Evolutionary conservation across 2,888 invertebrate genomes (phyloP).

Genomic region (Sinohyriopsis cumingii): DNA sequence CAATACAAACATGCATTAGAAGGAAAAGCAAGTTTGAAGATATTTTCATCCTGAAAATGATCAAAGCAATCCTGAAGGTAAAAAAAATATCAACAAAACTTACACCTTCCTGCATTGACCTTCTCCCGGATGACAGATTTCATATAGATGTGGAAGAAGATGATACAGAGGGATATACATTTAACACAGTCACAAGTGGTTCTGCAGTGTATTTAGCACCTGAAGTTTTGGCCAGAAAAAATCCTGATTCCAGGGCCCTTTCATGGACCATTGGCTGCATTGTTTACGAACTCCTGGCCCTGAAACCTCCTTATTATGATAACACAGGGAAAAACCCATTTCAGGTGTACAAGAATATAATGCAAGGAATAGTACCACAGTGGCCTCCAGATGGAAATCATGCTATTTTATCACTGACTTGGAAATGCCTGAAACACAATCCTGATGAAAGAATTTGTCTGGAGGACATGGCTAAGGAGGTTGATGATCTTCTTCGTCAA

Average conservation of each 20-base stretch:
- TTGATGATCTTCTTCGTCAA: too few relatives aligned
- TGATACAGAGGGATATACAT: slow-evolving; percentile 2
- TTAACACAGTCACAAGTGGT: slow-evolving; percentile 9
- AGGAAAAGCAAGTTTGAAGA: slow-evolving; percentile 25
- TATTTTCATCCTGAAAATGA: slow-evolving; percentile 36
- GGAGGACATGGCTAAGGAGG: slow-evolving; percentile 8
- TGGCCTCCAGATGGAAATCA: slow-evolving; percentile 18
- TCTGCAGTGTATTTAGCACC: slow-evolving; percentile 48
- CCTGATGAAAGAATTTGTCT: slow-evolving; percentile 26
- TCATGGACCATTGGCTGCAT: slow-evolving; percentile 55
- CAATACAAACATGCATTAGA: slow-evolving; percentile 23
- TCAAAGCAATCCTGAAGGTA: slow-evolving; percentile 17
- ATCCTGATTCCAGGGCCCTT: slow-evolving; percentile 36
- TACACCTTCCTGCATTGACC: slow-evolving; percentile 22
- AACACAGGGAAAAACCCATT: slow-evolving; percentile 41
- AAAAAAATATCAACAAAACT: slow-evolving; percentile 12
- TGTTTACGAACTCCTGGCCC: slow-evolving; percentile 48
- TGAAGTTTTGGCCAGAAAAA: slow-evolving; percentile 37
- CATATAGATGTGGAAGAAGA: slow-evolving; percentile 20
- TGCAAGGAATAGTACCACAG: slow-evolving; percentile 34
- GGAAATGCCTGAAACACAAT: slow-evolving; percentile 30
- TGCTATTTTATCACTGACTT: slow-evolving; percentile 23
- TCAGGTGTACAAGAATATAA: slow-evolving; percentile 42
- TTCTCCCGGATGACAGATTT: slow-evolving; percentile 18
- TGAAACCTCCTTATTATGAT: slow-evolving; percentile 50